Conservation (phyloP, 2,113 vertebrate species). For the Osmerus eperlanus region DNA sequence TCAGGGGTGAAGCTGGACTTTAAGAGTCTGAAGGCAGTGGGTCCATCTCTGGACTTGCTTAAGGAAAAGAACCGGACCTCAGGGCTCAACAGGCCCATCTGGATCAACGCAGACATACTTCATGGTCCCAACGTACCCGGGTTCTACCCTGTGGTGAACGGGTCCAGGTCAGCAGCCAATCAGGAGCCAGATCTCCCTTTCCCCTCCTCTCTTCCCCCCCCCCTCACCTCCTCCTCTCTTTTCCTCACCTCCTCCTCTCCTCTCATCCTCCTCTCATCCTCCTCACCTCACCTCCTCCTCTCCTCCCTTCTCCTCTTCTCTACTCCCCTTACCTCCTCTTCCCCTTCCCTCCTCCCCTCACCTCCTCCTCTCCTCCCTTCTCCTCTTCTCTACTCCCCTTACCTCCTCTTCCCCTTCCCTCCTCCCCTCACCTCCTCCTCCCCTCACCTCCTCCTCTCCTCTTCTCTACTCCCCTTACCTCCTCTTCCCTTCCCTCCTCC, state of each 20-base stretch:
- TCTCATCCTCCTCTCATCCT: not conserved
- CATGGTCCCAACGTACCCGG: constrained; percentile 75
- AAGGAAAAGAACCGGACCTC: constrained; percentile 42
- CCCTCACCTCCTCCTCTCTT: not conserved
- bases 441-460: too few relatives aligned
- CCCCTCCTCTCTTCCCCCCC: too few relatives aligned
- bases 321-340: too few relatives aligned
- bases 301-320: not conserved
- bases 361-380: too few relatives aligned
- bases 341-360: not conserved
- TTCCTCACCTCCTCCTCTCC: not conserved
- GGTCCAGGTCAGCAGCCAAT: constrained; percentile 54
- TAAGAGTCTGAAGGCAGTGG: constrained; percentile 67
- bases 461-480: too few relatives aligned
- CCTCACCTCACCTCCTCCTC: not conserved
- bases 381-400: too few relatives aligned
- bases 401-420: too few relatives aligned
- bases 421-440: too few relatives aligned
- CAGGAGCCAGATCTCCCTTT: not conserved
- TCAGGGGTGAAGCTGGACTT: constrained; percentile 81
- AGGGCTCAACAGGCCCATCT: constrained; percentile 68
- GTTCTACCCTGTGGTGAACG: constrained; percentile 65
- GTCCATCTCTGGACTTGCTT: constrained; percentile 68
- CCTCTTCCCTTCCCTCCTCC: too few relatives aligned
- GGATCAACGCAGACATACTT: constrained; percentile 76